Evolutionary conservation across 2,797 vertebrate genomes (phyloP).

Genomic region (Amazonetta brasiliensis): DNA sequence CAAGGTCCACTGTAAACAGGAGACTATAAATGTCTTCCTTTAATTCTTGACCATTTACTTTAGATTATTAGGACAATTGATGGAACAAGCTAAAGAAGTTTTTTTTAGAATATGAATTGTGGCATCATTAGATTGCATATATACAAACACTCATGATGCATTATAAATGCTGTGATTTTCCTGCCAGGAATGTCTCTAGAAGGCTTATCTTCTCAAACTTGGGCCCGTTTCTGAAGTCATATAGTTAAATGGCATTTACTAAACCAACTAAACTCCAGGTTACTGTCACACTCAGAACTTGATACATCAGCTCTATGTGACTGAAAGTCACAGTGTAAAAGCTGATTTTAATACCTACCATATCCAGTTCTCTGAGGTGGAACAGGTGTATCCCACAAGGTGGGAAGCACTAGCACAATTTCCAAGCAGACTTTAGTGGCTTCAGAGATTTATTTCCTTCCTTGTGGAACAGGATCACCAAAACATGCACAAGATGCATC

Average conservation of each 20-base stretch:
- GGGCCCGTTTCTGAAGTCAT: neutral
- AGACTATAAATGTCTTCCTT: conserved; percentile 60
- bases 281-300: neutral
- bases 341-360: neutral
- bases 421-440: neutral
- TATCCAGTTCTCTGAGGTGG: neutral
- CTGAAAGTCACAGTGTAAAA: fast-evolving
- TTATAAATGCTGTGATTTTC: conserved; percentile 59
- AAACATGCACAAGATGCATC: neutral
- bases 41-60: conserved; percentile 53
- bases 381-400: neutral
- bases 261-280: neutral
- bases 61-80: conserved; percentile 46
- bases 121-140: conserved; percentile 50
- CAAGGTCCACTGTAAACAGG: conserved; percentile 50
- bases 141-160: conserved; percentile 56
- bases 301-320: neutral
- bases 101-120: conserved; percentile 37
- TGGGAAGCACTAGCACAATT: fast-evolving
- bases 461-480: neutral
- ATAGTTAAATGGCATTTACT: neutral
- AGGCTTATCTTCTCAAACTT: conserved; percentile 41
- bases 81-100: conserved; percentile 33
- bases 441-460: neutral
- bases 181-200: neutral